Percentiles rank a stretch among this genome's conserved stretches.
Conservation (phyloP, 1,140 invertebrate species). For the Globodera rostochiensis region DNA sequence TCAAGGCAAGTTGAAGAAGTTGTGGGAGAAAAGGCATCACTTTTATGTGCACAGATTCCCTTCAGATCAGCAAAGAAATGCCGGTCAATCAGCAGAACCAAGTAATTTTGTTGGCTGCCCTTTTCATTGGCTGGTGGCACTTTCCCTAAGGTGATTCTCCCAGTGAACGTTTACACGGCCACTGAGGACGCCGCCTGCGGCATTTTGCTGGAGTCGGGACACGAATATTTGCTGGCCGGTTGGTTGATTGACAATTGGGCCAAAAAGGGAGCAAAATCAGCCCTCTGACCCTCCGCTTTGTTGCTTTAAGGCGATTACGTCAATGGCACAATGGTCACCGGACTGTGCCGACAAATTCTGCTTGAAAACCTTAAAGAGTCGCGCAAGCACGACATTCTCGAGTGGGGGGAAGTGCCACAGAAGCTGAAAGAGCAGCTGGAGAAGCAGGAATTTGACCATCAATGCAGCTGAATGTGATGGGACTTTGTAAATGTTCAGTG, state of each 20-base stretch:
- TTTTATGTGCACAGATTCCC: not conserved
- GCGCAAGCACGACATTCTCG: conserved; percentile 28
- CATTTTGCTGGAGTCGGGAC: conserved; percentile 29
- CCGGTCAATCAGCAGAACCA: conserved; percentile 20
- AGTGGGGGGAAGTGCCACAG: conserved; percentile 34
- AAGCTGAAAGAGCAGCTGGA: conserved; percentile 26
- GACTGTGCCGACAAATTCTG: conserved; percentile 32
- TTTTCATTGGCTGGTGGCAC: not conserved
- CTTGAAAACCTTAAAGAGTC: conserved; percentile 31
- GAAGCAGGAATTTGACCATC: conserved; percentile 25
- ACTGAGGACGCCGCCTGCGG: conserved; percentile 30
- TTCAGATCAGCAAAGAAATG: conserved; percentile 28
- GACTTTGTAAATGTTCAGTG: not conserved
- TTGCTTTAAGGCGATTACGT: conserved; percentile 19
- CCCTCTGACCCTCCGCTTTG: not conserved
- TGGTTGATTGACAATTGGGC: not conserved
- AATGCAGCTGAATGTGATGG: not conserved
- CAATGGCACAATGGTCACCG: conserved; percentile 33
- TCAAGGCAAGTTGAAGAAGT: conserved; percentile 12
- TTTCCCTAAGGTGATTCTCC: conserved; percentile 13
- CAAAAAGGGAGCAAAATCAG: not conserved
- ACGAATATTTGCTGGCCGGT: conserved; percentile 34
- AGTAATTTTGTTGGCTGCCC: not conserved
- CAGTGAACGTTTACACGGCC: conserved; percentile 24
- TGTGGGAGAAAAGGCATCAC: not conserved